Conservation (phyloP, 1,140 invertebrate genomes). For the Drosophila equinoxialis region DNA sequence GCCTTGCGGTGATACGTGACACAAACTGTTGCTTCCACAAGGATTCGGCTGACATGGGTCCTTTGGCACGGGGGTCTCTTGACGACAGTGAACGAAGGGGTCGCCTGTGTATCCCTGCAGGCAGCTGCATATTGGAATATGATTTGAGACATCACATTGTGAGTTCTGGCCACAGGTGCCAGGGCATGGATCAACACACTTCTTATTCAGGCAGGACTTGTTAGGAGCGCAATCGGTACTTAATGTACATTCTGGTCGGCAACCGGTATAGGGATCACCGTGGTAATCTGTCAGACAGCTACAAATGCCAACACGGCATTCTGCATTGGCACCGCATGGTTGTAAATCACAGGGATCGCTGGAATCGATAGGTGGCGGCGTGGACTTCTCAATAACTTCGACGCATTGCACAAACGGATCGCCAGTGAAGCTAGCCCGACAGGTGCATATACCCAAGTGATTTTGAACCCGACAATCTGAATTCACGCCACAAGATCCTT, state of each 20-base stretch:
- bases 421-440: constrained; percentile 86
- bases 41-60: constrained; percentile 89
- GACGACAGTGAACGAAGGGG: constrained; percentile 87
- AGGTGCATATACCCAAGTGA: constrained; percentile 90
- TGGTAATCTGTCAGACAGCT: constrained; percentile 87
- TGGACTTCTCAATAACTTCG: constrained; percentile 85
- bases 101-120: constrained; percentile 88
- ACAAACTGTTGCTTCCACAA: constrained; percentile 91
- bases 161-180: constrained; percentile 90
- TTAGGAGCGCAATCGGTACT: constrained; percentile 91
- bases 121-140: constrained; percentile 91
- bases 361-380: constrained; percentile 84
- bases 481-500: constrained; percentile 90
- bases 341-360: constrained; percentile 88
- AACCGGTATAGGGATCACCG: constrained; percentile 87
- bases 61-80: constrained; percentile 57
- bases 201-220: constrained; percentile 89
- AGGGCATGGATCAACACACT: constrained; percentile 90
- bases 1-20: constrained; percentile 88
- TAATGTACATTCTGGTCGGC: constrained; percentile 92
- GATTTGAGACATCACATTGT: constrained; percentile 91
- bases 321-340: constrained; percentile 91
- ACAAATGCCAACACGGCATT: constrained; percentile 88
- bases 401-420: constrained; percentile 89
- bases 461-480: constrained; percentile 90